Evolutionary conservation across 1,140 invertebrate species (phyloP), one percentile per base, ranked within the genome.

Genomic region (Sycobia sp.): DNA sequence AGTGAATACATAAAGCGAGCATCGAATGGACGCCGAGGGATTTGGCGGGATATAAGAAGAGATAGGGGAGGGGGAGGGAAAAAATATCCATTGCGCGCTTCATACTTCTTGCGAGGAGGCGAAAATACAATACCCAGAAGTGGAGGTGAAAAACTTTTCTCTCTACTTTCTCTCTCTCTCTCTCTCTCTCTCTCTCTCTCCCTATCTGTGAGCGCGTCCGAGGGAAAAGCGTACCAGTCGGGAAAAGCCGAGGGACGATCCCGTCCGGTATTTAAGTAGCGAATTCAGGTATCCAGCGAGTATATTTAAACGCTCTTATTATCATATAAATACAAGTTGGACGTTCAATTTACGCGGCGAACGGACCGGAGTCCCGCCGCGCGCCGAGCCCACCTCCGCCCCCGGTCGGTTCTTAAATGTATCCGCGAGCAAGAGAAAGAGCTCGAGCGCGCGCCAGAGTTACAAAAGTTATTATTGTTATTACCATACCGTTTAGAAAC

Each of bases 251-350:
- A 79, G 56, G 61, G 67, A 67, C 76, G 77, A 79, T 79, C n/a
- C n/a, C 78, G 78, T 76, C 70, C 73, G 76, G 72, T 80, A 76
- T 81, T 80, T 80, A 79, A 79, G 76, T 78, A 79, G 75, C 74
- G 70, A 80, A 76, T 80, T 79, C 76, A 75, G 75, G 71, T 75
- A 76, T n/a, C n/a, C 75, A 81, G 74, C 72, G 50, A 73, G 76
- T 80, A 79, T 79, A 79, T 81, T 81, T 79, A 79, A 80, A 80
- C 78, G 75, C 71, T 77, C 79, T 81, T 81, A 81, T 81, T 81
- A 81, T 80, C 79, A 80, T 81, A 81, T 80, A 81, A 81, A 81
- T 81, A 81, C 79, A 80, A 81, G 76, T 81, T 79, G 78, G 77
- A 79, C 76, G 78, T 79, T 79, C 77, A 81, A 81, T 81, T 81